These are phyloP conservation scores for Phalera bucephala DNA, from an alignment of 2,888 invertebrate genomes.

Conservation along the genomic window DNA sequence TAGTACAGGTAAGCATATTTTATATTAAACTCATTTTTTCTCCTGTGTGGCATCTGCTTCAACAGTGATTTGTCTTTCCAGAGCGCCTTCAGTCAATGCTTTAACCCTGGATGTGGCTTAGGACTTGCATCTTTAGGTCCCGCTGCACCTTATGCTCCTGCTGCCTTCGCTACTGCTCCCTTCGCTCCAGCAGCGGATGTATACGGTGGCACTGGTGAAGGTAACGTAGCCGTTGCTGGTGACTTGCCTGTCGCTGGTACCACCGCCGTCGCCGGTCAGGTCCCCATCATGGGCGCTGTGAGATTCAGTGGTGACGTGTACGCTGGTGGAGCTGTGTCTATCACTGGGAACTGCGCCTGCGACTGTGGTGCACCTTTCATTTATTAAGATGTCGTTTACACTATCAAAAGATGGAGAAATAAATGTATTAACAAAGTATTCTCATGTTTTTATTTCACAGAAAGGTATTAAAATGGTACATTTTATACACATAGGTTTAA, in stretches of 20 bases:
- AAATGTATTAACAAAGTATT: too few species aligned
- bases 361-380: background rate
- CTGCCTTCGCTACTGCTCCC: slow-evolving; percentile 1
- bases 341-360: slow-evolving; percentile 33
- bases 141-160: background rate
- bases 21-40: too few species aligned
- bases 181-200: too few species aligned
- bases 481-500: too few species aligned
- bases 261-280: slow-evolving; percentile 36
- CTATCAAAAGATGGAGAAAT: too few species aligned
- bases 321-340: slow-evolving; percentile 36
- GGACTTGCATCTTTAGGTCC: too few species aligned
- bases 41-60: too few species aligned
- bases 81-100: slow-evolving; percentile 2
- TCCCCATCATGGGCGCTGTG: slow-evolving; percentile 41
- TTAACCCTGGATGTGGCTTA: background rate
- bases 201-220: slow-evolving; percentile 35
- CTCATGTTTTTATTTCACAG: too few species aligned
- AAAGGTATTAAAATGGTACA: too few species aligned
- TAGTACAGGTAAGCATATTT: slow-evolving; percentile 3
- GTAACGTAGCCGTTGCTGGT: too few species aligned
- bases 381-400: too few species aligned
- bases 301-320: slow-evolving; percentile 30
- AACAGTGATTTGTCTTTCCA: slow-evolving; percentile 1
- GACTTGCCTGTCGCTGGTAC: slow-evolving; percentile 31